A percentile compares a stretch with the other conserved stretches of the same genome.
These are phyloP conservation scores for Oceanites oceanicus DNA, from an alignment of 2,113 vertebrate genomes.

Conservation along the genomic window DNA sequence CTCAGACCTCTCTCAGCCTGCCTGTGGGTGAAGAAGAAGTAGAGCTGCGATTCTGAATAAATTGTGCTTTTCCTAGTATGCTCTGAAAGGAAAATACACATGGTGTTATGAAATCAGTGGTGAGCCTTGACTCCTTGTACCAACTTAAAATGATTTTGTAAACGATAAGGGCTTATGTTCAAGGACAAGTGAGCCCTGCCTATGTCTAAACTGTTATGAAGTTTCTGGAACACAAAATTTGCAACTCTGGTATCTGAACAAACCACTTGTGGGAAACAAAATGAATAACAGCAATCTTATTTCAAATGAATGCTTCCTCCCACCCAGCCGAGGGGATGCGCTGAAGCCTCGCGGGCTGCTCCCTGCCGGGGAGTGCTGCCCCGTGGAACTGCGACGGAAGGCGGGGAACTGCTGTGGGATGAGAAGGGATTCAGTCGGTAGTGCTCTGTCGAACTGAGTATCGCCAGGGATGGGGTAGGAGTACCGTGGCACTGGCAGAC, in stretches of 20 bases:
- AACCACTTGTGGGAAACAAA: neutral
- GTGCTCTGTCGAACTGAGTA: neutral
- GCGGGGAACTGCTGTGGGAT: neutral
- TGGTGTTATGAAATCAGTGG: neutral
- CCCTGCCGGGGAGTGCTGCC: fast-evolving
- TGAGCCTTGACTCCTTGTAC: neutral
- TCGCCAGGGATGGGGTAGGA: neutral
- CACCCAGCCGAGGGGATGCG: fast-evolving
- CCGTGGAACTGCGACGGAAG: neutral
- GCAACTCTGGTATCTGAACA: neutral
- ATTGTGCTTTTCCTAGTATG: neutral
- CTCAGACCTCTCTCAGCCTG: neutral
- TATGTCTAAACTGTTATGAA: neutral
- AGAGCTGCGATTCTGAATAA: neutral
- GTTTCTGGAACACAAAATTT: neutral
- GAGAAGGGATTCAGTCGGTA: neutral
- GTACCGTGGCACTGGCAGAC: fast-evolving
- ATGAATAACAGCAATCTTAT: neutral
- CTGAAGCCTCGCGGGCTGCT: neutral
- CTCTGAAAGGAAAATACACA: fast-evolving
- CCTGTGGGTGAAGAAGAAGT: neutral
- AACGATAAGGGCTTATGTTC: neutral
- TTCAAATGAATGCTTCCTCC: neutral
- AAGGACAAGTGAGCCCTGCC: neutral
- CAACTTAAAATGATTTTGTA: neutral